Evolutionary conservation across 2,797 vertebrate species (phyloP), one percentile per base, ranked within the genome.

Genomic region (Notolepis coatsorum): DNA sequence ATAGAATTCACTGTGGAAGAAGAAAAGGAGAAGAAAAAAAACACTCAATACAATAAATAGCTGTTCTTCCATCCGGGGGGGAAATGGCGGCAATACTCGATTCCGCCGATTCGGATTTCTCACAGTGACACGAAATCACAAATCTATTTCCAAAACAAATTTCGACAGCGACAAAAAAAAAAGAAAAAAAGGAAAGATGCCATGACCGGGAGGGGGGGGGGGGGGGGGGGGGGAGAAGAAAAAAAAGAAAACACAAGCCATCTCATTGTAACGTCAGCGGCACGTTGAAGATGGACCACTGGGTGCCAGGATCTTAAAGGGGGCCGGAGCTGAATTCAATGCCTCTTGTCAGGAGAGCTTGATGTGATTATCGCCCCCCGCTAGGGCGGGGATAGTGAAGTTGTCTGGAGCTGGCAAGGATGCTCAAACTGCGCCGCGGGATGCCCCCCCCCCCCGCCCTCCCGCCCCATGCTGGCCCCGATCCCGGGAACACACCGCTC

Each of bases 341-440:
- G 87, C 85, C 68, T 89, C 87, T 85, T 91, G 88, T 92, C 89
- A 91, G 87, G 78, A 80, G 70, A 71, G 84, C 82, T 81, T 92
- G 89, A 92, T 92, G 91, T 90, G 90, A 92, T 92, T 92, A 92
- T 88, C 75, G 75, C 89, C 90, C 91, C 90, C 91, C 85, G 89
- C 90, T 84, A 91, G 79, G 82, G 56, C 67, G 68, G 84, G 73
- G 84, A 89, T 84, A 90, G 87, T 89, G 86, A 88, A 88, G 90
- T 88, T 88, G 91, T 92, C 89, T 87, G 80, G 73, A 18, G 62
- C 75, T 84, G 85, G 89, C 84, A 80, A 78, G 65, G 88, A 89
- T 63, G 78, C 86, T 87, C 77, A 73, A 75, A 81, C 77, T 39
- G 84, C 89, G 64, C 89, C 53, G 76, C 82, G 75, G 88, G 89